A percentile compares a stretch with the other conserved stretches of the same genome.
These are phyloP conservation scores for Odontesthes bonariensis DNA, from an alignment of 2,113 vertebrate species.

Conservation along the genomic window DNA sequence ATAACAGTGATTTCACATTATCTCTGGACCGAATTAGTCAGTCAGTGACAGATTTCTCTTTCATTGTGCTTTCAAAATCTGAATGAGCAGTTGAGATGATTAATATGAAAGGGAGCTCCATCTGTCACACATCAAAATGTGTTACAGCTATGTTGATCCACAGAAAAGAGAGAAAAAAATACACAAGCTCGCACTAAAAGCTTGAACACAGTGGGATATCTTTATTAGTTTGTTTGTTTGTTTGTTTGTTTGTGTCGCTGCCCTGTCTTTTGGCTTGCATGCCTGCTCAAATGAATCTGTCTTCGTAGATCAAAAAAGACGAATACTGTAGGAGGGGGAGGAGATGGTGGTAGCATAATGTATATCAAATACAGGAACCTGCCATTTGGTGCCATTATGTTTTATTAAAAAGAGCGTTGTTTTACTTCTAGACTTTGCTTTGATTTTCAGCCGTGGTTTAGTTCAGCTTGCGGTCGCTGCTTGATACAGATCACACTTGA, in stretches of 20 bases:
- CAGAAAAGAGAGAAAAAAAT: too few relatives aligned
- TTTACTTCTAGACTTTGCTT: not conserved
- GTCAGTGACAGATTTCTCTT: not conserved
- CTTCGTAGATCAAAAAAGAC: too few relatives aligned
- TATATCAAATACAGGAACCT: not conserved
- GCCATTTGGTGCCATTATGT: not conserved
- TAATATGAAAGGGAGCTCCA: constrained; percentile 5
- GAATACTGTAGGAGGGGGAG: too few relatives aligned
- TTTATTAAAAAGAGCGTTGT: not conserved
- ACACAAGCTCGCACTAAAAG: too few relatives aligned
- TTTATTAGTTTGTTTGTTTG: too few relatives aligned
- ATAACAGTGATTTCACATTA: not conserved
- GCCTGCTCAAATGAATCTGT: too few relatives aligned
- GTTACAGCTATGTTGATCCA: not conserved
- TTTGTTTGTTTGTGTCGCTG: not conserved
- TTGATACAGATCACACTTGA: too few relatives aligned
- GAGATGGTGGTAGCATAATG: not conserved
- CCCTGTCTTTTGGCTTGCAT: not conserved
- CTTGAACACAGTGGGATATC: not conserved
- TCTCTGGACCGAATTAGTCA: not conserved
- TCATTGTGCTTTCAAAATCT: constrained; percentile 7
- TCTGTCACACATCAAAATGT: not conserved
- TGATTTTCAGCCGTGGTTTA: not conserved
- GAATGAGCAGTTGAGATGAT: not conserved
- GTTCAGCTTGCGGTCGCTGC: not conserved